These are phyloP conservation scores for Drosophila rufa DNA, from an alignment of 1,140 invertebrate species.

Conservation along the genomic window DNA sequence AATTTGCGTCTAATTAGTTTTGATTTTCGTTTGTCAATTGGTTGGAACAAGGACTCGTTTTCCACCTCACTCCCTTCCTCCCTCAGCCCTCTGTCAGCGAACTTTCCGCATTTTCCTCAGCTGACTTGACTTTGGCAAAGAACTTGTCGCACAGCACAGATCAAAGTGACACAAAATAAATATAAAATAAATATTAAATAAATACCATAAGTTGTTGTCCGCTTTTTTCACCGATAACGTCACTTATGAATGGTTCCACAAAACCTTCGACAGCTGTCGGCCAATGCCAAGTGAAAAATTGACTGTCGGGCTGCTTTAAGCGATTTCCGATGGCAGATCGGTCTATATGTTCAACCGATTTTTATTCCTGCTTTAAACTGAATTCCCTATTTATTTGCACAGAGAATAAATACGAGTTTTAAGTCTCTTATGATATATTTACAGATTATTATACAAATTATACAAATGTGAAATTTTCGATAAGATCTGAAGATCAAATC, in stretches of 20 bases:
- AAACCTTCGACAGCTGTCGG: constrained; percentile 62
- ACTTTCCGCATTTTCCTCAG: constrained; percentile 32
- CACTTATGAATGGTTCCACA: constrained; percentile 10
- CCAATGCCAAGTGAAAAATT: constrained; percentile 59
- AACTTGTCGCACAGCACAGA: constrained; percentile 70
- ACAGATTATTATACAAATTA: too few species aligned
- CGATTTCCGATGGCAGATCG: constrained; percentile 62
- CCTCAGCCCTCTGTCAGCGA: constrained; percentile 24
- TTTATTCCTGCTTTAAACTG: not conserved
- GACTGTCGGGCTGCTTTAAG: constrained; percentile 59
- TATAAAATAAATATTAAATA: constrained; percentile 61
- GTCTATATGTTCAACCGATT: constrained; percentile 1
- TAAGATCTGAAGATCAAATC: too few species aligned
- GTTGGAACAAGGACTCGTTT: constrained; percentile 43
- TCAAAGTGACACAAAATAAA: constrained; percentile 68
- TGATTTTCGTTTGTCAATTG: constrained; percentile 66
- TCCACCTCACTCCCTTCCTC: not conserved
- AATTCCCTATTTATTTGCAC: not conserved
- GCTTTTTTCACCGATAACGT: constrained; percentile 4
- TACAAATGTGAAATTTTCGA: too few species aligned
- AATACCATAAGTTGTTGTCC: constrained; percentile 31
- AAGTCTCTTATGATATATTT: too few species aligned
- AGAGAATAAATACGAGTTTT: not conserved
- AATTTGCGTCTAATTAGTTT: constrained; percentile 81
- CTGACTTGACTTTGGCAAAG: constrained; percentile 82